Conservation (phyloP, 2,888 invertebrate species). For the Eugnorisma glareosa region DNA sequence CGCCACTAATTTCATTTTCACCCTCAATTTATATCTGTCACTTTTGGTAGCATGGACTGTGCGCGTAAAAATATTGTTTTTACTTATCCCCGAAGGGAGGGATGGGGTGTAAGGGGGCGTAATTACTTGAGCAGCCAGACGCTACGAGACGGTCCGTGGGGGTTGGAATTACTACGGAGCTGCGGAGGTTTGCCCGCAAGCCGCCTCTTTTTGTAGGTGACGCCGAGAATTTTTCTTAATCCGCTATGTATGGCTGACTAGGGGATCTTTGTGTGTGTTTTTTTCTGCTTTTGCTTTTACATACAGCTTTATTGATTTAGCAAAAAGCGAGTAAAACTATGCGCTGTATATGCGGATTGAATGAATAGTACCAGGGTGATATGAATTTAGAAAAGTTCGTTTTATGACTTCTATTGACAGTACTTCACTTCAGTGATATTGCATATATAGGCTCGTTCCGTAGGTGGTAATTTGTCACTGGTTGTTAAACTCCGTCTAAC, state of each 20-base stretch:
- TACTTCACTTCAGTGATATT: background rate
- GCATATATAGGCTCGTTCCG: background rate
- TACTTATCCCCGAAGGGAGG: constrained; percentile 85
- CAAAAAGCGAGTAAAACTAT: constrained; percentile 44
- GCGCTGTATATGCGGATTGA: constrained; percentile 1
- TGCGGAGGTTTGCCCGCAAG: constrained; percentile 77
- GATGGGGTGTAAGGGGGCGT: constrained; percentile 77
- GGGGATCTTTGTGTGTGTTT: constrained; percentile 59
- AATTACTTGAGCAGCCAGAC: constrained; percentile 89
- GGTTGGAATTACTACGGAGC: constrained; percentile 79
- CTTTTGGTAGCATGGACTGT: constrained; percentile 86
- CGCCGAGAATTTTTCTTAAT: constrained; percentile 83
- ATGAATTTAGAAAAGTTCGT: constrained; percentile 14
- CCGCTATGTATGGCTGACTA: constrained; percentile 67
- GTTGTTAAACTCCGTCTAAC: constrained; percentile 41
- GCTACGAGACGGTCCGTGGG: constrained; percentile 81
- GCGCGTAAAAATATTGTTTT: constrained; percentile 90
- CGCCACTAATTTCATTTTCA: constrained; percentile 87
- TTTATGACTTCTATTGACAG: background rate
- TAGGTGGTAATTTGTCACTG: constrained; percentile 35
- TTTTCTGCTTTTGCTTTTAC: constrained; percentile 54
- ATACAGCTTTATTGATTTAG: constrained; percentile 54
- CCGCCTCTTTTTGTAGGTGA: constrained; percentile 82
- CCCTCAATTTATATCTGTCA: constrained; percentile 89
- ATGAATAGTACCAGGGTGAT: constrained; percentile 29